These are phyloP conservation scores for Drosophila setifemur DNA, from an alignment of 1,140 invertebrate genomes.

Conservation along the genomic window DNA sequence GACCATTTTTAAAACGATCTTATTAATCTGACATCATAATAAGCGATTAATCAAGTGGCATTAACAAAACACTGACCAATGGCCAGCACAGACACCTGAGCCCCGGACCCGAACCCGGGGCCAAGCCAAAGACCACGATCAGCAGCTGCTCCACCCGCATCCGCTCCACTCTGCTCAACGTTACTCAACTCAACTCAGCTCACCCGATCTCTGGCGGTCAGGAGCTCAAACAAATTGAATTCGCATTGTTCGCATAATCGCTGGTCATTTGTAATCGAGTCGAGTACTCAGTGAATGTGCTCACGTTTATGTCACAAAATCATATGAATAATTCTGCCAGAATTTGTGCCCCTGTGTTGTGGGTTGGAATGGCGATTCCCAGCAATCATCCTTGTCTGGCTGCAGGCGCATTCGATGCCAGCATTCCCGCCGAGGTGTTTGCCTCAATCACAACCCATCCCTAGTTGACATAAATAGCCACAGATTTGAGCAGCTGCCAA, in stretches of 20 bases:
- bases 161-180: background rate
- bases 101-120: constrained; percentile 24
- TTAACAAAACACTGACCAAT: constrained; percentile 71
- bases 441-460: constrained; percentile 9
- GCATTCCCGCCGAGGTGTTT: constrained; percentile 12
- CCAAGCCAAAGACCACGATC: constrained; percentile 39
- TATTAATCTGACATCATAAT: constrained; percentile 82
- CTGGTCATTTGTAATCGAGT: constrained; percentile 59
- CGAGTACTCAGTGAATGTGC: constrained; percentile 55
- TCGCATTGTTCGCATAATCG: constrained; percentile 75
- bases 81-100: constrained; percentile 58
- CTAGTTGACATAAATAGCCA: constrained; percentile 42
- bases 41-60: constrained; percentile 76
- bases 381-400: background rate
- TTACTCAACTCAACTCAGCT: background rate
- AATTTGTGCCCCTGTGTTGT: constrained; percentile 35
- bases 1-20: constrained; percentile 77
- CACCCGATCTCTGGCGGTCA: constrained; percentile 27
- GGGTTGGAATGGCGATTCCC: constrained; percentile 15
- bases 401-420: constrained; percentile 16
- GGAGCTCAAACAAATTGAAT: constrained; percentile 74
- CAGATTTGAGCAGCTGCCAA: constrained; percentile 72
- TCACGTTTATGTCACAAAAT: constrained; percentile 74
- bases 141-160: constrained; percentile 46
- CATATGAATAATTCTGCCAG: constrained; percentile 54